phyloP scores from a whole-genome alignment of 2,888 invertebrate genomes.

The Euplexia lucipara region DNA sequence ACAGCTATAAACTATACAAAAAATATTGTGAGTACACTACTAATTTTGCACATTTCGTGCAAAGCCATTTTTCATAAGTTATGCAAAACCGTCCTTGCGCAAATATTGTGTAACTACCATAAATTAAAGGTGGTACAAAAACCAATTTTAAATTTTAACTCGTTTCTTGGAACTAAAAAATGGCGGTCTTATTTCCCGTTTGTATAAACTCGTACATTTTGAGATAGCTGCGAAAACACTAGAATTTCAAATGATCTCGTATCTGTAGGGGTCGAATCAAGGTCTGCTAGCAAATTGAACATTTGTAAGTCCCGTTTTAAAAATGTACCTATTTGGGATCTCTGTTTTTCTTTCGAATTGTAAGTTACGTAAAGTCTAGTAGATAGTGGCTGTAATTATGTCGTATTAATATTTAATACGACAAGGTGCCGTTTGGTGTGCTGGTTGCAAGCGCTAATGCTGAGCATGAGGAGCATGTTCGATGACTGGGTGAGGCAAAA shows the following conservation, averaged over 20 bases:
- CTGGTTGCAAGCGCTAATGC: no score
- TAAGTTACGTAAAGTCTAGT: neutral
- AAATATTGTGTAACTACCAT: neutral
- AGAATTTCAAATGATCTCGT: slow-evolving; percentile 53
- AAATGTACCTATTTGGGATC: slow-evolving; percentile 30
- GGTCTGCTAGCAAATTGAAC: slow-evolving; percentile 41
- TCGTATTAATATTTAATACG: no score
- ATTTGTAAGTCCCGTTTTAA: slow-evolving; percentile 31
- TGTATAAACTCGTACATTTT: slow-evolving; percentile 24
- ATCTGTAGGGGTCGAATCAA: slow-evolving; percentile 28
- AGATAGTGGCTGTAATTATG: neutral
- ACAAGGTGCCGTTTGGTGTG: no score
- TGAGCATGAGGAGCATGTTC: no score
- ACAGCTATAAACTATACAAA: no score
- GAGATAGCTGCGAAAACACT: slow-evolving; percentile 48
- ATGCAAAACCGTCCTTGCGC: no score
- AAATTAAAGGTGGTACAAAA: neutral
- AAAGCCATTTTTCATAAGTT: no score
- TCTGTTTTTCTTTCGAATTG: neutral
- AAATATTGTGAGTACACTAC: no score
- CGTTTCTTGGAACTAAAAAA: slow-evolving; percentile 8
- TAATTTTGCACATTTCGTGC: no score
- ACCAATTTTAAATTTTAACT: neutral
- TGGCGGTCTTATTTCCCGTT: neutral
- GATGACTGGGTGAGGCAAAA: no score